These are phyloP conservation scores for Sigmodon hispidus DNA, from an alignment of 2,113 vertebrate species.

Conservation along the genomic window DNA sequence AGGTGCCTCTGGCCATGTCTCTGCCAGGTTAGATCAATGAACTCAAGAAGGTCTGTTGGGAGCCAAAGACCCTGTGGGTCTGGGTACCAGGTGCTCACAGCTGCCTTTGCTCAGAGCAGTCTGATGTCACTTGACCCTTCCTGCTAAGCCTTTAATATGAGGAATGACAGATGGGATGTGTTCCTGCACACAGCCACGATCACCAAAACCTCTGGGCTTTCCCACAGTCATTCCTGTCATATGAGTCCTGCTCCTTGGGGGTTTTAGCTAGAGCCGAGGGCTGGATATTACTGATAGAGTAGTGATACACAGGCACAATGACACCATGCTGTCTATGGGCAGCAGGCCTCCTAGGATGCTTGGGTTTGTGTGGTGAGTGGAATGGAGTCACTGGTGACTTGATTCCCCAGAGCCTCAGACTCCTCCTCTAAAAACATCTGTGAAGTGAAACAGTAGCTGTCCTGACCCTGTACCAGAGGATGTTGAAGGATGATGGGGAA, in stretches of 20 bases:
- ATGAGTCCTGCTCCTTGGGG: background rate
- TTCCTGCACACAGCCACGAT: background rate
- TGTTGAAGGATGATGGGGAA: background rate
- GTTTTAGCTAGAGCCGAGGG: background rate
- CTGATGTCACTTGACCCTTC: background rate
- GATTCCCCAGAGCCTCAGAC: background rate
- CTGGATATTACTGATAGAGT: too few species aligned
- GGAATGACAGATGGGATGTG: background rate
- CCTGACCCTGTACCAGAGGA: background rate
- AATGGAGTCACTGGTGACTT: background rate
- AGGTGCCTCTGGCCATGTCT: background rate
- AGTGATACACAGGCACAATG: background rate
- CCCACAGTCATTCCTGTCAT: background rate
- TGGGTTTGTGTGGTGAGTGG: background rate
- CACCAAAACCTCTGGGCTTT: background rate
- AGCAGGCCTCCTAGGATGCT: background rate
- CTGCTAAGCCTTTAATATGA: rapidly evolving
- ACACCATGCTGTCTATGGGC: background rate
- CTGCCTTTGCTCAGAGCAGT: background rate
- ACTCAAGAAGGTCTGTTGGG: background rate
- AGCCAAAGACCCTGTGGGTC: rapidly evolving
- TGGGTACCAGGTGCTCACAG: background rate
- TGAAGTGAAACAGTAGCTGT: background rate
- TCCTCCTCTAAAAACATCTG: background rate
- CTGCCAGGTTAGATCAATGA: background rate